A percentile compares a stretch with the other conserved stretches of the same genome.
phyloP scores from a whole-genome alignment of 2,113 vertebrate genomes.

The Ellobius talpinus region DNA sequence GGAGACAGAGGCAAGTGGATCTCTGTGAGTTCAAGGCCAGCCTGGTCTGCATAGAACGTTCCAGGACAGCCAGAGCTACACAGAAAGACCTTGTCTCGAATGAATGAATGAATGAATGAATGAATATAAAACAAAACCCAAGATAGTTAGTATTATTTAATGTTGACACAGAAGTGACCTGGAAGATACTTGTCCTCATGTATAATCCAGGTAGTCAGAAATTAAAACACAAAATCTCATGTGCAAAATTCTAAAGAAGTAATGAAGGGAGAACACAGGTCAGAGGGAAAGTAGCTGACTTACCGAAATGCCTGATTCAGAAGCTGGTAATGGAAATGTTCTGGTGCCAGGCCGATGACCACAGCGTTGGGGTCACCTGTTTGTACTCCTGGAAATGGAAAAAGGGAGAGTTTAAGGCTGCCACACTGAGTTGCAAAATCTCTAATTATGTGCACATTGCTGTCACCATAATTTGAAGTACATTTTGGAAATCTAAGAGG shows the following conservation, averaged over 20 bases:
- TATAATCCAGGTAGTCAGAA: slow-evolving; percentile 4
- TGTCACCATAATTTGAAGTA: not conserved
- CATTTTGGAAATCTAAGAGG: not conserved
- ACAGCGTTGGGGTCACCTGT: slow-evolving; percentile 94
- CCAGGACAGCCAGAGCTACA: not conserved
- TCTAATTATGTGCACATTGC: not conserved
- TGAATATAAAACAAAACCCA: not conserved
- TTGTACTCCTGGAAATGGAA: slow-evolving; percentile 89
- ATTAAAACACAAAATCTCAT: slow-evolving; percentile 11
- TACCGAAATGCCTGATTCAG: slow-evolving; percentile 96
- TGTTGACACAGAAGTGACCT: slow-evolving; percentile 14
- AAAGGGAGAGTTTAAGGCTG: slow-evolving; percentile 47
- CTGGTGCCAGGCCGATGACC: slow-evolving; percentile 95
- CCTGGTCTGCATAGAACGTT: not conserved
- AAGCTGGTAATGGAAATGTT: slow-evolving; percentile 95
- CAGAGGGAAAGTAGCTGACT: slow-evolving; percentile 61
- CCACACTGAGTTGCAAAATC: slow-evolving; percentile 8
- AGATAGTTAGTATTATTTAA: slow-evolving; percentile 39
- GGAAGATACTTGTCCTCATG: not conserved
- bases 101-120: not conserved
- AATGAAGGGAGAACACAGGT: not conserved
- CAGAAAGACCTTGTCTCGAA: not conserved
- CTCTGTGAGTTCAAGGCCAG: not conserved
- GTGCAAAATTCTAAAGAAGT: slow-evolving; percentile 31
- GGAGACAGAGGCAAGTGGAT: not conserved